Evolutionary conservation across 2,888 invertebrate genomes (phyloP).

Genomic region (Parelbella ahira): DNA sequence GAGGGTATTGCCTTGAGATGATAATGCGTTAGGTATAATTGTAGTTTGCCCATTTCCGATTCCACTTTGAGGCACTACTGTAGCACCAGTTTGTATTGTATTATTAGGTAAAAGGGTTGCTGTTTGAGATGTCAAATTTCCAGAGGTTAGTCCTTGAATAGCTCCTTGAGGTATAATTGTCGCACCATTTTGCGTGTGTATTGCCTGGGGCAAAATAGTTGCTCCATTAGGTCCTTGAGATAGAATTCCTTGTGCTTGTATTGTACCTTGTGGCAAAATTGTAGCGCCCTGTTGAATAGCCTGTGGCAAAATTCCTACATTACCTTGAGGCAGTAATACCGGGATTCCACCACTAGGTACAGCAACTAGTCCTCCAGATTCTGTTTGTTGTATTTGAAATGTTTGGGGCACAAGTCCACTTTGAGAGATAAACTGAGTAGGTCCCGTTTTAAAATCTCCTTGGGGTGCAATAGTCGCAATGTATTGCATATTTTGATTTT

Average conservation of each 20-base stretch:
- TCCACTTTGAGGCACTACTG: conserved; percentile 71
- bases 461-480: conserved; percentile 85
- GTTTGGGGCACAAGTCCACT: conserved; percentile 79
- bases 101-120: conserved; percentile 64
- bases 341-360: conserved; percentile 82
- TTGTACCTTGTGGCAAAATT: conserved; percentile 80
- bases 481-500: conserved; percentile 87
- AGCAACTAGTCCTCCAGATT: conserved; percentile 81
- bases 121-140: conserved; percentile 62
- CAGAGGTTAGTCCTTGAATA: conserved; percentile 62
- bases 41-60: conserved; percentile 73
- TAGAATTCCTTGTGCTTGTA: conserved; percentile 73
- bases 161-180: conserved; percentile 82
- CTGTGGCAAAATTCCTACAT: conserved; percentile 74
- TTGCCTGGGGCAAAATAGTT: conserved; percentile 82
- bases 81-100: conserved; percentile 63
- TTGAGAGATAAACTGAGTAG: conserved; percentile 79
- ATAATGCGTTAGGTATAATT: conserved; percentile 71
- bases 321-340: conserved; percentile 75
- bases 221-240: conserved; percentile 80
- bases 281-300: conserved; percentile 77
- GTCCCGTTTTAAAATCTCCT: conserved; percentile 76
- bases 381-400: conserved; percentile 82
- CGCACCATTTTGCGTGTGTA: conserved; percentile 80
- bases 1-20: conserved; percentile 77